These are phyloP conservation scores for Buphagus erythrorhynchus DNA, from an alignment of 2,797 vertebrate species.

Conservation along the genomic window DNA sequence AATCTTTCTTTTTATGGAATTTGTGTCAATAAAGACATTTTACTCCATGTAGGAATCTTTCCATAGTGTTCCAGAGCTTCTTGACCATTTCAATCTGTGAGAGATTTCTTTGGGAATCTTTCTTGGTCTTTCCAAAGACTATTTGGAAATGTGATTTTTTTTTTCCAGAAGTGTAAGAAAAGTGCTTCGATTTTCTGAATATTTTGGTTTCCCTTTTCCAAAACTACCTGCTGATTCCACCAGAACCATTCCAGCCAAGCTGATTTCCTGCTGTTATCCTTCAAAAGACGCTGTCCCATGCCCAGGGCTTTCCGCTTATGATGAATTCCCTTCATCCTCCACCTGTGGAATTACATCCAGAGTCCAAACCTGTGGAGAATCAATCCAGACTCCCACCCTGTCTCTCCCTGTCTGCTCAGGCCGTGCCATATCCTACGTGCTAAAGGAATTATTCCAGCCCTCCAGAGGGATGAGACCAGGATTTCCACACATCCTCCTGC, in stretches of 20 bases:
- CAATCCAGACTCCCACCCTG: background rate
- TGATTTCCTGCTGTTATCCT: background rate
- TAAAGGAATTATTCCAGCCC: constrained; percentile 87
- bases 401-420: constrained; percentile 69
- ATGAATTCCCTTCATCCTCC: background rate
- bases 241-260: background rate
- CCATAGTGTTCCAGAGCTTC: background rate
- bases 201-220: background rate
- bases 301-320: background rate
- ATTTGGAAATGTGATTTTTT: background rate
- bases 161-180: background rate
- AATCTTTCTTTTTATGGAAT: background rate
- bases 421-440: constrained; percentile 83
- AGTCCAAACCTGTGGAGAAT: background rate
- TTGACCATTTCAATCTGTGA: background rate
- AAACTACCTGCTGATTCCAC: background rate
- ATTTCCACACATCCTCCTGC: constrained; percentile 81
- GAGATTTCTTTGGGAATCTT: background rate
- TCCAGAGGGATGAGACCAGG: constrained; percentile 87
- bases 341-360: background rate
- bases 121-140: background rate
- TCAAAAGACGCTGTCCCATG: rapidly evolving
- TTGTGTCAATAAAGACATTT: background rate
- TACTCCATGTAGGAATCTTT: background rate
- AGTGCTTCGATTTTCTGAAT: background rate